Conservation (phyloP, 2,888 invertebrate species). For the Macrosoma leucophasiata region DNA sequence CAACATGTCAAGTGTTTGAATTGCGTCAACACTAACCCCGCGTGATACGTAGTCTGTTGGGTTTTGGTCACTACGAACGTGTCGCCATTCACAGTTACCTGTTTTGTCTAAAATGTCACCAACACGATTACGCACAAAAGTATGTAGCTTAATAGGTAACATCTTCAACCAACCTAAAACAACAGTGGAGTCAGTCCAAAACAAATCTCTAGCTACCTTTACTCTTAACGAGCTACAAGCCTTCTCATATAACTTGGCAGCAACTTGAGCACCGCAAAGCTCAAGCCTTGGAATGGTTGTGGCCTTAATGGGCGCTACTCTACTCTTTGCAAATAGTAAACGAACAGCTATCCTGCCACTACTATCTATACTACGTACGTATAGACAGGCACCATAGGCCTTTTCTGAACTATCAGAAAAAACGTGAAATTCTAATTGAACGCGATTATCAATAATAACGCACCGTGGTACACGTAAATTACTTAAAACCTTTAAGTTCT, state of each 20-base stretch:
- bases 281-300: slow-evolving; percentile 32
- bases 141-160: slow-evolving; percentile 6
- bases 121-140: slow-evolving; percentile 13
- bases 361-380: slow-evolving; percentile 20
- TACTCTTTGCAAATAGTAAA: slow-evolving; percentile 27
- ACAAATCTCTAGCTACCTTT: slow-evolving; percentile 10
- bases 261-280: slow-evolving; percentile 30
- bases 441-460: slow-evolving; percentile 21
- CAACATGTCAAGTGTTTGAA: slow-evolving; percentile 7
- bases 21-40: neutral
- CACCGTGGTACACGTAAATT: slow-evolving; percentile 22
- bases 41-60: slow-evolving; percentile 4
- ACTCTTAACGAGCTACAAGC: slow-evolving; percentile 18
- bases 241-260: slow-evolving; percentile 27
- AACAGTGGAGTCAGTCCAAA: slow-evolving; percentile 29
- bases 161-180: slow-evolving; percentile 11
- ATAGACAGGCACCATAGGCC: slow-evolving; percentile 31
- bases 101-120: slow-evolving; percentile 11
- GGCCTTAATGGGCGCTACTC: slow-evolving; percentile 28
- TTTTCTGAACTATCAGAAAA: slow-evolving; percentile 30
- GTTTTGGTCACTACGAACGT: slow-evolving; percentile 8
- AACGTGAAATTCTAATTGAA: slow-evolving; percentile 24
- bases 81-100: neutral
- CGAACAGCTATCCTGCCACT: slow-evolving; percentile 12
- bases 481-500: slow-evolving; percentile 18